Percentiles rank a stretch among this genome's conserved stretches.
Conservation (phyloP, 2,888 invertebrate species). For the Heliconius ethilla region DNA sequence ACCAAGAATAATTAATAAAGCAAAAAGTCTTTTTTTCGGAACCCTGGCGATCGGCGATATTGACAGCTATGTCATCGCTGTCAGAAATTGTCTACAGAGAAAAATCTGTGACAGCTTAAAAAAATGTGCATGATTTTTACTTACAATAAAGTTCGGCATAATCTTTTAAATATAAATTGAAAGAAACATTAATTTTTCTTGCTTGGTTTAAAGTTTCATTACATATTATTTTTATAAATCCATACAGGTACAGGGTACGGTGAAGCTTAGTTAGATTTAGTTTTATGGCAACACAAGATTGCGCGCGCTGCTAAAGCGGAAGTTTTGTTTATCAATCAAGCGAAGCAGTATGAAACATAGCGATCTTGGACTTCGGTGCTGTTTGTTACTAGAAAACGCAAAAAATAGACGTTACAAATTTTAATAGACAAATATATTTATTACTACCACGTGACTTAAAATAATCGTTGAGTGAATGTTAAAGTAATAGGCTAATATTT, state of each 20-base stretch:
- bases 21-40: slow-evolving; percentile 50
- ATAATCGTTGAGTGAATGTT: slow-evolving; percentile 26
- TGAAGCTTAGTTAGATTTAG: slow-evolving; percentile 14
- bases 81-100: slow-evolving; percentile 6
- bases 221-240: background rate
- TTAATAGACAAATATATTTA: slow-evolving; percentile 50
- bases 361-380: slow-evolving; percentile 53
- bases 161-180: background rate
- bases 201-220: background rate
- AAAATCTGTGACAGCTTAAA: background rate
- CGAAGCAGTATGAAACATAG: slow-evolving; percentile 50
- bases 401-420: slow-evolving; percentile 55
- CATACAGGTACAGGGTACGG: background rate
- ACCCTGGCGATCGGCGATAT: slow-evolving; percentile 58
- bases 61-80: slow-evolving; percentile 23
- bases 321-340: slow-evolving; percentile 80
- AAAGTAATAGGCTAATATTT: slow-evolving; percentile 18
- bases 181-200: background rate
- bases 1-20: slow-evolving; percentile 43
- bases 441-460: slow-evolving; percentile 42
- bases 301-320: slow-evolving; percentile 76
- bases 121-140: background rate
- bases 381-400: slow-evolving; percentile 49
- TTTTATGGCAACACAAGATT: slow-evolving; percentile 58
- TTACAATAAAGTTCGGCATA: background rate